Evolutionary conservation across 2,888 invertebrate species (phyloP), one percentile per base, ranked within the genome.

Genomic region (Pseudococcus viburni): DNA sequence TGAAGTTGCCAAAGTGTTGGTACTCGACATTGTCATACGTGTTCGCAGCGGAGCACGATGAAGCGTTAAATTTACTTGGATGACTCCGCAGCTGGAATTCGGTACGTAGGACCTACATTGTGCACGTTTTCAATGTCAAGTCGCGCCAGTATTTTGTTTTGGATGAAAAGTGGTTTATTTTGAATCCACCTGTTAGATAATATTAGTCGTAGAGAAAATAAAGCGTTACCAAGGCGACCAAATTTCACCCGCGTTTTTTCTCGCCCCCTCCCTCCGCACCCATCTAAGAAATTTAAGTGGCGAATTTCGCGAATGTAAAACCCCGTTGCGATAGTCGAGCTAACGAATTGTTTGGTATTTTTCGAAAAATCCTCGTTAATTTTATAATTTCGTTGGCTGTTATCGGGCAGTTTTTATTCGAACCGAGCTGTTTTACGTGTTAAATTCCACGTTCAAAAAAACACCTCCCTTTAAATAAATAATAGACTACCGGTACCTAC

Each of bases 181-280:
- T 80, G n/a, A 80, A 80, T 80, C 80, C 80, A 80, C 80, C 80
- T 80, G 80, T 80, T 80, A 80, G 80, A 39, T 80, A 26, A 80
- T 80, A 80, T 80, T 80, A 42, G 42, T 80, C 80, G 42, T 33
- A 73, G 80, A 42, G 42, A 42, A 42, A 39, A 80, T 42, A 80
- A 80, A n/a, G 46, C 80, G 80, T 42, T 80, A n/a, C 80, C 42
- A 80, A 42, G 80, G 46, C 8, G 39, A 80, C 80, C 7, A n/a
- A 80, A 80, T 80, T 80, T 59, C 59, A 19, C 19, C 42, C 0
- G n/a, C 15, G 22, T 8, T 42, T 80, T 80, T 80, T 42, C 39
- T 39, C 5, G 0, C 68, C 5, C 5, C 19, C 19, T 19, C 51
- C 1, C 26, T 3, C 3, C 26, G 3, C 15, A 15, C 17, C 51